Conservation (phyloP, 37 sponge, comb jelly and placozoan genomes). For the Agelas oroides region DNA sequence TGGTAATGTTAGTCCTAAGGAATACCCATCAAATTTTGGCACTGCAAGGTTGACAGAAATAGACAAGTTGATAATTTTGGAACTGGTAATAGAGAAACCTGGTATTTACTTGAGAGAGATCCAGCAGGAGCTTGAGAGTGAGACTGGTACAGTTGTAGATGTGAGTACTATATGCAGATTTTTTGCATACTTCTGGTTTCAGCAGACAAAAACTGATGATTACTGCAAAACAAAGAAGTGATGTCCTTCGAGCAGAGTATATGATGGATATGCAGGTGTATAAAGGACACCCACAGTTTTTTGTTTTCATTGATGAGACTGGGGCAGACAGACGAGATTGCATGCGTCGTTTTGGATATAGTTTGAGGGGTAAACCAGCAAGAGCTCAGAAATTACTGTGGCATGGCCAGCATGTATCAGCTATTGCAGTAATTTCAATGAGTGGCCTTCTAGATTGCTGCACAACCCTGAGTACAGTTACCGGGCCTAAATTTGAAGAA, state of each 20-base stretch:
- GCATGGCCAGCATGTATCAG: neutral
- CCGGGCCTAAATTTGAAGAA: neutral
- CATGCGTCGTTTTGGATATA: neutral
- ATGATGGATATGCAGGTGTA: conserved; percentile 4
- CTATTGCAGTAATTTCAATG: no score
- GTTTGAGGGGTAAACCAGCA: conserved; percentile 1
- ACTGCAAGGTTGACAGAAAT: conserved; percentile 16
- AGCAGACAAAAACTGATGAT: conserved; percentile 28
- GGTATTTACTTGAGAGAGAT: conserved; percentile 42
- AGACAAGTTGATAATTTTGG: conserved; percentile 18
- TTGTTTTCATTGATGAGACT: neutral
- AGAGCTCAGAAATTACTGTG: neutral
- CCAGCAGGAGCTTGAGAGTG: neutral
- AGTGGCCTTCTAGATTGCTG: no score
- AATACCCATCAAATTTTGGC: conserved; percentile 20
- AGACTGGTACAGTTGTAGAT: conserved; percentile 20
- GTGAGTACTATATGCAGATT: conserved; percentile 18
- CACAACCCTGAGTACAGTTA: neutral
- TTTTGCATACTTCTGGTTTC: conserved; percentile 1
- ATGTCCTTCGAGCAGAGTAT: conserved; percentile 9
- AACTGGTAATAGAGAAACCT: conserved; percentile 18
- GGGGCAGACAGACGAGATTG: neutral
- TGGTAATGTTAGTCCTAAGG: neutral
- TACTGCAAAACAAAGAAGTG: conserved; percentile 11
- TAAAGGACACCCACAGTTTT: conserved; percentile 8